phyloP scores from a whole-genome alignment of 2,888 invertebrate species.

The Aleiodes testaceus region DNA sequence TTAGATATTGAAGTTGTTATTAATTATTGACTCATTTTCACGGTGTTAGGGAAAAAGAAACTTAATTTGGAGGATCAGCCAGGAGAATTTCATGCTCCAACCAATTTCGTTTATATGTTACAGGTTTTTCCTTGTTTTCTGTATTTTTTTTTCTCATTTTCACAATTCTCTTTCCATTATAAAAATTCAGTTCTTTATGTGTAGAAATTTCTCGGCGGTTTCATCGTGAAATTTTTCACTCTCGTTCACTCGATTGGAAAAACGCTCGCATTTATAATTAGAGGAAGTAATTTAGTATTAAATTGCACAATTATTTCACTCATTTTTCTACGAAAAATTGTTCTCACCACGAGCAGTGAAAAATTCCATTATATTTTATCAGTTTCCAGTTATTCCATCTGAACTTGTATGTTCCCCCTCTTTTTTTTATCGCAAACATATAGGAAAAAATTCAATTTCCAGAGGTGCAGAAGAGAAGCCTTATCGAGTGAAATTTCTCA shows the following conservation, averaged over 20 bases:
- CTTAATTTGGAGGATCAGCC: background rate
- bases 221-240: no score
- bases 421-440: no score
- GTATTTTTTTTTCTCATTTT: no score
- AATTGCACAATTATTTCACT: no score
- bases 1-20: background rate
- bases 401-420: background rate
- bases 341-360: background rate
- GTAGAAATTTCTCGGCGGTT: no score
- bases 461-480: slow-evolving; percentile 38
- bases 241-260: no score
- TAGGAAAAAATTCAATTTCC: background rate
- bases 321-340: no score
- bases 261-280: no score
- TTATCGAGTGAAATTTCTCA: slow-evolving; percentile 45
- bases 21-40: background rate
- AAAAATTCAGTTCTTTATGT: background rate
- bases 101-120: no score
- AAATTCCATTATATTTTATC: slow-evolving; percentile 17
- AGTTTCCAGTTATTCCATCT: slow-evolving; percentile 29
- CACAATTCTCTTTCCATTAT: background rate
- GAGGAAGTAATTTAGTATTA: no score
- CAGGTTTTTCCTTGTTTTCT: no score
- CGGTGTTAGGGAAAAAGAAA: background rate
- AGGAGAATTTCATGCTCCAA: no score